Percentiles rank a stretch among this genome's conserved stretches.
Evolutionary conservation across 2,113 vertebrate species (phyloP).

Genomic region (Serilophus lunatus): DNA sequence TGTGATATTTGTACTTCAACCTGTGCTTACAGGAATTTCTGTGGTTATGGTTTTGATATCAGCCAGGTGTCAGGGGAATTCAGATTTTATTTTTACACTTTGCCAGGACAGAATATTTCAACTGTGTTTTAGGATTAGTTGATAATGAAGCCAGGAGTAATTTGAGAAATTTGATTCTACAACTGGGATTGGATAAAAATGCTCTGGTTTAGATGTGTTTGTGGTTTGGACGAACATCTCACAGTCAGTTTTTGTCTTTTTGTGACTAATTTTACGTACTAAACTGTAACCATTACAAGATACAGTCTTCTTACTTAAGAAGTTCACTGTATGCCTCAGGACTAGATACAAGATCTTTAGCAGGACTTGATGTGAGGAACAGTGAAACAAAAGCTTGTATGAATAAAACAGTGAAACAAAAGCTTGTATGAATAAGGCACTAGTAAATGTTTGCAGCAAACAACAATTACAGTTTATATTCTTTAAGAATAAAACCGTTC

Average conservation of each 20-base stretch:
- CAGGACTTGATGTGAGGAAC: background rate
- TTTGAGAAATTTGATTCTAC: background rate
- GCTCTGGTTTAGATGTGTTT: background rate
- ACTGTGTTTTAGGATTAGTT: background rate
- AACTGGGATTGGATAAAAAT: background rate
- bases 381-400: constrained; percentile 26
- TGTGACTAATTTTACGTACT: background rate
- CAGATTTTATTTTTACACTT: background rate
- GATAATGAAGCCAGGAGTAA: background rate
- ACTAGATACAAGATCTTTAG: background rate
- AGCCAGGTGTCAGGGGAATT: background rate
- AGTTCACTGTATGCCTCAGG: background rate
- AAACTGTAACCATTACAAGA: background rate
- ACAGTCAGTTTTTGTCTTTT: background rate
- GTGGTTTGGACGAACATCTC: background rate
- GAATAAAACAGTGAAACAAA: constrained; percentile 63
- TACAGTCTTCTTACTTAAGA: background rate
- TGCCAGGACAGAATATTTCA: background rate
- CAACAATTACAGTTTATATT: constrained; percentile 37
- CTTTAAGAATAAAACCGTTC: constrained; percentile 25
- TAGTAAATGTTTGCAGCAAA: constrained; percentile 61
- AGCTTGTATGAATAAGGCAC: constrained; percentile 62
- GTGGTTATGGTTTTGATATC: background rate
- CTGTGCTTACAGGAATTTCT: background rate
- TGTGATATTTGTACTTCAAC: background rate